Evolutionary conservation across 2,888 invertebrate species (phyloP).

Genomic region (Elmis aenea): DNA sequence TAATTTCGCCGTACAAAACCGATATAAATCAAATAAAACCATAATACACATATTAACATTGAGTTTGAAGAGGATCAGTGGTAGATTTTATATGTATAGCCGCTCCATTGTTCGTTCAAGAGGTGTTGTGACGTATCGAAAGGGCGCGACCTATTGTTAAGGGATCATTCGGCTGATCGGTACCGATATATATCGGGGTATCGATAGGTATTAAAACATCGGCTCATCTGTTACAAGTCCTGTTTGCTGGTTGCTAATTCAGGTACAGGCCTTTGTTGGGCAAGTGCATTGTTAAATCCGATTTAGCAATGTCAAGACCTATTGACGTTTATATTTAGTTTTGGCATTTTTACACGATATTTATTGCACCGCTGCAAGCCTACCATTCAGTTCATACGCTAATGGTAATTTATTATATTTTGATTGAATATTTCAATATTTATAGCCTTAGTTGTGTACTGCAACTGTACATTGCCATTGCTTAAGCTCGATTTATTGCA

Average conservation of each 20-base stretch:
- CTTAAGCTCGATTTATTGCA: no score
- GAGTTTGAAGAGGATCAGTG: no score
- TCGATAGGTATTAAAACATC: slow-evolving; percentile 17
- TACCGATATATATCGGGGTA: slow-evolving; percentile 24
- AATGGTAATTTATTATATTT: slow-evolving; percentile 18
- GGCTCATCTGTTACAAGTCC: slow-evolving; percentile 15
- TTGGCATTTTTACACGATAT: slow-evolving; percentile 26
- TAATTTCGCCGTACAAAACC: no score
- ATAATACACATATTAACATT: no score
- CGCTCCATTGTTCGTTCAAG: slow-evolving; percentile 40
- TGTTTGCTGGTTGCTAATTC: slow-evolving; percentile 18
- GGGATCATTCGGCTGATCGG: slow-evolving; percentile 36
- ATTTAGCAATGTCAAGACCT: slow-evolving; percentile 30
- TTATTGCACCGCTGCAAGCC: slow-evolving; percentile 16
- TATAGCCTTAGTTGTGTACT: no score
- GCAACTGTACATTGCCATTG: no score
- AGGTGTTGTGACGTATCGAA: slow-evolving; percentile 42
- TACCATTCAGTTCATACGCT: slow-evolving; percentile 4
- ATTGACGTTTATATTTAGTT: slow-evolving; percentile 30
- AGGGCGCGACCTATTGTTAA: slow-evolving; percentile 34
- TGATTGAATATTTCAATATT: slow-evolving; percentile 15
- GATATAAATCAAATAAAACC: no score
- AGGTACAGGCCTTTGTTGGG: slow-evolving; percentile 27
- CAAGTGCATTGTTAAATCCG: slow-evolving; percentile 29
- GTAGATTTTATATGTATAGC: no score